Percentiles rank a stretch among this genome's conserved stretches.
Conservation (phyloP, 2,888 invertebrate species). For the Andrena minutula region DNA sequence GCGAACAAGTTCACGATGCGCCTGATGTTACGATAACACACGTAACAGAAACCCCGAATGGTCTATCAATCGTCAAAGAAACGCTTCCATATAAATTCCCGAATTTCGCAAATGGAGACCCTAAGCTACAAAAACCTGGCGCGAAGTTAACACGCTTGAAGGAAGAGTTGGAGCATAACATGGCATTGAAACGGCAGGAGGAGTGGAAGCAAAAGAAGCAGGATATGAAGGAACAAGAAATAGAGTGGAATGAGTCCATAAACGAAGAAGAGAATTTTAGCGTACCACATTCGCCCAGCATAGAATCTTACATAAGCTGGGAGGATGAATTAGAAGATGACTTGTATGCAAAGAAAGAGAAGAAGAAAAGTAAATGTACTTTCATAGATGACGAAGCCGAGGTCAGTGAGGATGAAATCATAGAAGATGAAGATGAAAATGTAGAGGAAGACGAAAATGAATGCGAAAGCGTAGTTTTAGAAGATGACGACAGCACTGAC, state of each 20-base stretch:
- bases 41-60: conserved; percentile 71
- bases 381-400: conserved; percentile 86
- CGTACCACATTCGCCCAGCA: conserved; percentile 12
- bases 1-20: conserved; percentile 86
- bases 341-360: conserved; percentile 74
- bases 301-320: conserved; percentile 70
- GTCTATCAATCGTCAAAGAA: conserved; percentile 48
- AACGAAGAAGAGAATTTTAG: conserved; percentile 73
- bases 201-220: conserved; percentile 89
- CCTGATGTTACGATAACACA: conserved; percentile 72
- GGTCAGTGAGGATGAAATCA: conserved; percentile 85
- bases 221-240: conserved; percentile 85
- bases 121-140: conserved; percentile 88
- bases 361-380: conserved; percentile 65
- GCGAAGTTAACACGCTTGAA: conserved; percentile 90
- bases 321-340: conserved; percentile 80
- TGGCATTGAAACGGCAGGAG: conserved; percentile 89
- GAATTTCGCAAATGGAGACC: conserved; percentile 66
- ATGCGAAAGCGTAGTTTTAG: conserved; percentile 18
- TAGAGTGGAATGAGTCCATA: conserved; percentile 83
- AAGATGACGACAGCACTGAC: conserved; percentile 17
- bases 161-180: conserved; percentile 89
- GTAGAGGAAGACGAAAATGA: conserved; percentile 51
- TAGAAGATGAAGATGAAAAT: conserved; percentile 74
- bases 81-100: conserved; percentile 46